Evolutionary conservation across 2,113 vertebrate species (phyloP).

Genomic region (Leptobrachium ailaonicum): DNA sequence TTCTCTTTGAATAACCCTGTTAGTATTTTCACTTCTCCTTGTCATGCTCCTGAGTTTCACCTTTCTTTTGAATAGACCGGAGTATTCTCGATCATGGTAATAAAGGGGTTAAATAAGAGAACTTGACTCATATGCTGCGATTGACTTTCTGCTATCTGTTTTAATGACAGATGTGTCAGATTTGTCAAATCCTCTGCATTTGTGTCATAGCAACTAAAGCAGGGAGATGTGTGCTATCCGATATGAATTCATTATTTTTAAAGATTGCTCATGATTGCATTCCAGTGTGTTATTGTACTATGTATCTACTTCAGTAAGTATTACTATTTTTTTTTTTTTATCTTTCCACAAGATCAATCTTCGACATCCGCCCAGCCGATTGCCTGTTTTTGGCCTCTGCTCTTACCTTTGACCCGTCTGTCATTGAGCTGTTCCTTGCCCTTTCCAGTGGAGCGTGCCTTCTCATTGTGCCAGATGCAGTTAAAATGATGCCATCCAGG

Average conservation of each 20-base stretch:
- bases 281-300: neutral
- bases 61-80: too few relatives aligned
- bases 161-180: neutral
- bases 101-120: too few relatives aligned
- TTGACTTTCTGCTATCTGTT: neutral
- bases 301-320: neutral
- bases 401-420: slow-evolving; percentile 94
- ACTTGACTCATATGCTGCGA: neutral
- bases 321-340: slow-evolving; percentile 46
- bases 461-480: slow-evolving; percentile 77
- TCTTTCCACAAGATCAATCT: slow-evolving; percentile 74
- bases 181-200: neutral
- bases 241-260: neutral
- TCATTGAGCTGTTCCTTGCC: slow-evolving; percentile 88
- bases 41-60: too few relatives aligned
- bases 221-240: neutral
- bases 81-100: too few relatives aligned
- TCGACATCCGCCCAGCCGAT: slow-evolving; percentile 78
- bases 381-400: slow-evolving; percentile 88
- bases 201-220: slow-evolving; percentile 25
- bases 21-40: too few relatives aligned
- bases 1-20: too few relatives aligned
- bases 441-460: slow-evolving; percentile 85
- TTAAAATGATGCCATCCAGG: slow-evolving; percentile 79
- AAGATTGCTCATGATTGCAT: neutral